These are phyloP conservation scores for Balaeniceps rex DNA, from an alignment of 2,113 vertebrate genomes.

Conservation along the genomic window DNA sequence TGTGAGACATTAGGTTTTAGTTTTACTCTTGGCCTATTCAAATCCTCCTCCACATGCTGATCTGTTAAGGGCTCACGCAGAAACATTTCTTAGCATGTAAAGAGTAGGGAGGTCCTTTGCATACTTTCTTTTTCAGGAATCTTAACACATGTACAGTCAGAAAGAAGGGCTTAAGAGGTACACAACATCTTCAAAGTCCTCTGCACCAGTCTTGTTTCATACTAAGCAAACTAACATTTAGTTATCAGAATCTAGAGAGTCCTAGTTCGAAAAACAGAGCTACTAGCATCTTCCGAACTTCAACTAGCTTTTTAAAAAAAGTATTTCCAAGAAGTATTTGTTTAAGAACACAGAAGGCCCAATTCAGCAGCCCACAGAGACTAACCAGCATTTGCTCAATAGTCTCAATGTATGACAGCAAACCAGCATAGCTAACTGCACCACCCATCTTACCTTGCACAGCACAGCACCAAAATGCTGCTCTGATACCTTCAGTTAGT, in stretches of 20 bases:
- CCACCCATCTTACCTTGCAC: not conserved
- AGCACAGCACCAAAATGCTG: not conserved
- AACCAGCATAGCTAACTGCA: not conserved
- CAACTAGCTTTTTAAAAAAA: accelerated
- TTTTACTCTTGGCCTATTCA: not conserved
- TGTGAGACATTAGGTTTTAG: not conserved
- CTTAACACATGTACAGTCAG: not conserved
- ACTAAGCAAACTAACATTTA: not conserved
- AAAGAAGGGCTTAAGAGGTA: not conserved
- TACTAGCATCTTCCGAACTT: not conserved
- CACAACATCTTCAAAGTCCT: not conserved
- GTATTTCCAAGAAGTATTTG: not conserved
- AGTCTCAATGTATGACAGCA: not conserved
- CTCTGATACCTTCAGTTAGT: not conserved
- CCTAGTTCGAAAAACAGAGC: not conserved
- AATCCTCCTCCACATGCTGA: not conserved
- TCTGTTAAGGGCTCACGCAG: not conserved
- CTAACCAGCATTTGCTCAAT: not conserved
- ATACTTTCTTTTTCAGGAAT: not conserved
- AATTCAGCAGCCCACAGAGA: not conserved
- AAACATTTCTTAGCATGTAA: not conserved
- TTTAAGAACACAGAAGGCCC: not conserved
- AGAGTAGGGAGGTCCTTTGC: not conserved
- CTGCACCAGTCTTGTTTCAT: not conserved
- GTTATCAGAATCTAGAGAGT: not conserved